A percentile compares a stretch with the other conserved stretches of the same genome.
phyloP scores from a whole-genome alignment of 2,888 invertebrate species.

The Tryphoninae sp. region DNA sequence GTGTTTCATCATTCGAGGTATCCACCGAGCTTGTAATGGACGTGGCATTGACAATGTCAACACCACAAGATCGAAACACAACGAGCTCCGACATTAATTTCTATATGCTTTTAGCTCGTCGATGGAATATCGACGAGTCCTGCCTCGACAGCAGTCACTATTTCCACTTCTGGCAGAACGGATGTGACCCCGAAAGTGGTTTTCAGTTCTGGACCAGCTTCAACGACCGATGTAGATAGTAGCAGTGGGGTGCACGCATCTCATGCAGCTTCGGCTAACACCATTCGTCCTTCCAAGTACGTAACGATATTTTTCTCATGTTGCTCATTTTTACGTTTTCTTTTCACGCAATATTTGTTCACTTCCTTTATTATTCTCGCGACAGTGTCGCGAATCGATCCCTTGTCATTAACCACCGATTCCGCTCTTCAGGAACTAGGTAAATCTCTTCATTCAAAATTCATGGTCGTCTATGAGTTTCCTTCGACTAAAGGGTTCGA shows the following conservation, averaged over 20 bases:
- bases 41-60: constrained; percentile 13
- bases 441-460: constrained; percentile 38
- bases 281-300: constrained; percentile 66
- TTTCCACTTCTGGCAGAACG: constrained; percentile 55
- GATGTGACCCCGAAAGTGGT: constrained; percentile 57
- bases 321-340: constrained; percentile 35
- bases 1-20: constrained; percentile 22
- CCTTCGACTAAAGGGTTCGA: background rate
- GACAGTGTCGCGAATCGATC: constrained; percentile 32
- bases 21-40: constrained; percentile 6
- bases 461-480: constrained; percentile 29
- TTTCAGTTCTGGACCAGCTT: constrained; percentile 49
- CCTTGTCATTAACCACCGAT: background rate
- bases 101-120: constrained; percentile 58
- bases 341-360: constrained; percentile 17
- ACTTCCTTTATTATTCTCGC: constrained; percentile 28
- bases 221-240: constrained; percentile 23
- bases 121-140: constrained; percentile 51
- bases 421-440: background rate
- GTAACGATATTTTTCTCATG: constrained; percentile 64
- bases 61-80: constrained; percentile 8
- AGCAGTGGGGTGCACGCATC: constrained; percentile 29
- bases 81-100: constrained; percentile 44
- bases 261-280: constrained; percentile 34
- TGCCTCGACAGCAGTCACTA: constrained; percentile 46